Evolutionary conservation across 2,888 invertebrate species (phyloP), one percentile per base, ranked within the genome.

Genomic region (Drosophila birchii): DNA sequence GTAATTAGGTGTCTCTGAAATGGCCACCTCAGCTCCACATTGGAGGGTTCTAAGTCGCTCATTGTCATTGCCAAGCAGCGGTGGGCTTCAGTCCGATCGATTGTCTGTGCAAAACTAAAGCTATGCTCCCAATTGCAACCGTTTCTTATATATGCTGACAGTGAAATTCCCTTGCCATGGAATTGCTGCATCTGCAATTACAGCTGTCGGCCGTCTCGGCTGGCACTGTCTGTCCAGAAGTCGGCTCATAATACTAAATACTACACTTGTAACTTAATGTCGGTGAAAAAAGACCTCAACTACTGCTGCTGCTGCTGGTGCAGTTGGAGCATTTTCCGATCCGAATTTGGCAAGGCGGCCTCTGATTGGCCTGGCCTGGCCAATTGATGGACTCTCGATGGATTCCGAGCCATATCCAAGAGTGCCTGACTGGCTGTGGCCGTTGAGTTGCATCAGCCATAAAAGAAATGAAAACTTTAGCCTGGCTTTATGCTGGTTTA

Each of bases 171-270:
- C 75, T 74, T 53, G 68, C 63, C 74, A 18, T 61, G 72, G 77
- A 86, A 86, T 86, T 82, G 89, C 86, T 88, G 83, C 88, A 85
- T 86, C 89, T 86, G 86, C 86, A 89, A 86, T 89, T 87, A 85
- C 82, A 75, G 79, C 54, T 69, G 67, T 56, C 39, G 55, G 34
- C 41, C 45, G 47, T 43, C 55, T 54, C 58, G 49, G 20, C 49
- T 51, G 18, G 49, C 34, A 41, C 64, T 58, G 60, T 47, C 70
- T 36, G 53, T 53, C 53, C 53, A 54, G 29, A 67, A 68, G 73
- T 61, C 66, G 67, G 69, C 76, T 78, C 72, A 75, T 56, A 72
- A 81, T 75, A 79, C 79, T 75, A 80, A 72, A 81, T 75, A 79
- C 79, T 75, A 80, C 78, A 84, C 75, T 72, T 67, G 73, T 78